Evolutionary conservation across 2,113 vertebrate genomes (phyloP).

Genomic region (Eptatretus burgeri): DNA sequence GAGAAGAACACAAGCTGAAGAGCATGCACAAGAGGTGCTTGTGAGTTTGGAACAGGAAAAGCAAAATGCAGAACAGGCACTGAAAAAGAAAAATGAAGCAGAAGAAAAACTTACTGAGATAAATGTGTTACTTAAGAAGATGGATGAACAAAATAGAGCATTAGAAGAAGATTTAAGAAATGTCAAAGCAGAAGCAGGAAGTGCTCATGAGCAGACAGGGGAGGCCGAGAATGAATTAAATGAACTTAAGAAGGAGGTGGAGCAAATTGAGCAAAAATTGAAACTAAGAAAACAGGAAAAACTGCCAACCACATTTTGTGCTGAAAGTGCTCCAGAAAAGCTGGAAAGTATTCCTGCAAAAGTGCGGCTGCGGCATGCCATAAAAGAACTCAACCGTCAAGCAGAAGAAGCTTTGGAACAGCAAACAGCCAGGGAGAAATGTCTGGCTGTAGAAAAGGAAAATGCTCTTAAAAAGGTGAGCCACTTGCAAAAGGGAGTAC

Average conservation of each 20-base stretch:
- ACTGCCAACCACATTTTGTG: too few species aligned
- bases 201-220: conserved; percentile 44
- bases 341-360: conserved; percentile 13
- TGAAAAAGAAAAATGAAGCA: conserved; percentile 66
- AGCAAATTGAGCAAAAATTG: conserved; percentile 47
- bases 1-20: too few species aligned
- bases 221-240: conserved; percentile 49
- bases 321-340: conserved; percentile 29
- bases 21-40: too few species aligned
- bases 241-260: conserved; percentile 44
- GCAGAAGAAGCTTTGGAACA: too few species aligned
- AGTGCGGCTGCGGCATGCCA: too few species aligned
- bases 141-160: conserved; percentile 41
- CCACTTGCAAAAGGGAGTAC: too few species aligned
- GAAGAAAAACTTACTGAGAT: conserved; percentile 53
- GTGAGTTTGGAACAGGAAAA: conserved; percentile 30
- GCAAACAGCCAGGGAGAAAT: too few species aligned
- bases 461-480: too few species aligned
- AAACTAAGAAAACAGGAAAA: conserved; percentile 40
- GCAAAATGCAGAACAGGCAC: conserved; percentile 59
- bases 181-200: conserved; percentile 48
- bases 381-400: too few species aligned
- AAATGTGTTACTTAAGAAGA: conserved; percentile 39
- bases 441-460: too few species aligned
- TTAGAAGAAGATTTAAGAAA: conserved; percentile 58